These are phyloP conservation scores for Phlogophora meticulosa DNA, from an alignment of 2,888 invertebrate genomes.

Conservation along the genomic window DNA sequence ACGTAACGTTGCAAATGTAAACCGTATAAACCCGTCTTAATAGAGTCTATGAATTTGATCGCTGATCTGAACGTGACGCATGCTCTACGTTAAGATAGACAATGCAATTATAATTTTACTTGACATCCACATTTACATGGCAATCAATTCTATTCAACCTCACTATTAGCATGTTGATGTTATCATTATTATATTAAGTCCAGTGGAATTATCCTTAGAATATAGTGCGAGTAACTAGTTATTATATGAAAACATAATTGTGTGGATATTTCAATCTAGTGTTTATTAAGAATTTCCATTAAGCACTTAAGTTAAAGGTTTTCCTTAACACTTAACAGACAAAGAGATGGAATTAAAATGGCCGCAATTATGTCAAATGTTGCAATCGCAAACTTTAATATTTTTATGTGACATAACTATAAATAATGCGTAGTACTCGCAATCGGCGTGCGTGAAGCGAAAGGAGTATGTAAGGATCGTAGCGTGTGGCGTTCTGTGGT, in stretches of 20 bases:
- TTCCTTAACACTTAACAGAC: too few species aligned
- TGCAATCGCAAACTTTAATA: too few species aligned
- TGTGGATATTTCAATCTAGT: constrained; percentile 18
- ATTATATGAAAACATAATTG: constrained; percentile 20
- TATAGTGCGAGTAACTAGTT: neutral
- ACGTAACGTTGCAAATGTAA: too few species aligned
- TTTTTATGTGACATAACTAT: too few species aligned
- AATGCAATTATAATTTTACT: constrained; percentile 44
- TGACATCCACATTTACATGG: constrained; percentile 40
- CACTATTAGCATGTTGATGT: constrained; percentile 44
- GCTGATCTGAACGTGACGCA: constrained; percentile 22
- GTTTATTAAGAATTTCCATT: constrained; percentile 15
- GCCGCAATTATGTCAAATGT: too few species aligned
- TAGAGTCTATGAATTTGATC: neutral
- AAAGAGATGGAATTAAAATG: too few species aligned
- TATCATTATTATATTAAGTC: constrained; percentile 30
- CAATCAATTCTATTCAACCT: constrained; percentile 44
- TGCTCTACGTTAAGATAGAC: neutral
- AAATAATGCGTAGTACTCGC: too few species aligned
- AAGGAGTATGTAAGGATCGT: too few species aligned
- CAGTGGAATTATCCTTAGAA: constrained; percentile 26
- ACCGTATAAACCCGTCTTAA: too few species aligned
- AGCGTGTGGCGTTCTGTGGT: too few species aligned
- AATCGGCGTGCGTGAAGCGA: too few species aligned
- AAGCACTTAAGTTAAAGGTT: constrained; percentile 1